Conservation (phyloP, 2,113 vertebrate species). For the Mesitornis unicolor region DNA sequence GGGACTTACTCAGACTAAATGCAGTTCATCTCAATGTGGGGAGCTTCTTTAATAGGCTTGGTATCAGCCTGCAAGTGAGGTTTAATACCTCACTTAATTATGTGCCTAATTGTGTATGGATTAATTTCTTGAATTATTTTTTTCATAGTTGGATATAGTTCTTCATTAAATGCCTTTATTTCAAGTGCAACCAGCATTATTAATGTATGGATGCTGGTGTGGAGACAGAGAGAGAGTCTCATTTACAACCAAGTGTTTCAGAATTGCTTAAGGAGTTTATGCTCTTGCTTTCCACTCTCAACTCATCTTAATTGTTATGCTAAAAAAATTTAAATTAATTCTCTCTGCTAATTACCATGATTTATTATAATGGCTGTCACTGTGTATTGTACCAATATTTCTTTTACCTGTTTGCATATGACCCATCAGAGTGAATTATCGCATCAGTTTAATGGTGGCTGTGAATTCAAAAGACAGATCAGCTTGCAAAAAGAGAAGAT, state of each 20-base stretch:
- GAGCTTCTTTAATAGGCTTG: background rate
- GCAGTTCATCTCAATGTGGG: background rate
- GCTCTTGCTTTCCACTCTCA: constrained; percentile 76
- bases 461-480: background rate
- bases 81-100: background rate
- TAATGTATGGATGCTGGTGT: constrained; percentile 72
- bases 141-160: constrained; percentile 67
- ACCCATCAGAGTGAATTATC: background rate
- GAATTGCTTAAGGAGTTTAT: constrained; percentile 72
- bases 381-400: background rate
- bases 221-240: constrained; percentile 70
- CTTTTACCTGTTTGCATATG: background rate
- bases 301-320: constrained; percentile 82
- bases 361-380: background rate
- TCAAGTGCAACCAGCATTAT: constrained; percentile 74
- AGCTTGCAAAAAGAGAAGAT: background rate
- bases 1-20: background rate
- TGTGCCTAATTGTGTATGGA: background rate
- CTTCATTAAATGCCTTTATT: constrained; percentile 76
- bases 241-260: constrained; percentile 67
- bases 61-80: background rate
- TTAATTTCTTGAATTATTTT: background rate
- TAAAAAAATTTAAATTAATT: constrained; percentile 10
- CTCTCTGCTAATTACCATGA: background rate
- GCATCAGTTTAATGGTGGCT: background rate